These are phyloP conservation scores for Harpalus rubripes DNA, from an alignment of 2,888 invertebrate species.

Conservation along the genomic window DNA sequence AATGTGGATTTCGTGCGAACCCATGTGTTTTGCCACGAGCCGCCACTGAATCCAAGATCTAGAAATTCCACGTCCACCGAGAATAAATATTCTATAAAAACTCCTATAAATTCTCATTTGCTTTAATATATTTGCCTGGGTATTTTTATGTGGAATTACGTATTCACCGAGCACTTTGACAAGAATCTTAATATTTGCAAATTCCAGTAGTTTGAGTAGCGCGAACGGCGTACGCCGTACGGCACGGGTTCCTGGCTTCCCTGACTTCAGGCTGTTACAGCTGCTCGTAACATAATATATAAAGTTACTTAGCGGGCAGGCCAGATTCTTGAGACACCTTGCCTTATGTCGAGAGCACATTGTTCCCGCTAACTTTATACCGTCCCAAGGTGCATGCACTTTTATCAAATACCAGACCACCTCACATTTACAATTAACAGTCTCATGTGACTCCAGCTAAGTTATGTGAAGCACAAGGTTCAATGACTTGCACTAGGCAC, in stretches of 20 bases:
- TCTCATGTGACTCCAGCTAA: too few relatives aligned
- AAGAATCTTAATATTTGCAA: slow-evolving; percentile 40
- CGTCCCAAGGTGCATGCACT: slow-evolving; percentile 15
- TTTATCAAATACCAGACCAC: neutral
- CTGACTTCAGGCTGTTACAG: slow-evolving; percentile 4
- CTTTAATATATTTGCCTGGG: neutral
- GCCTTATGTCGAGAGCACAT: neutral
- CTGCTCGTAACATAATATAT: slow-evolving; percentile 48
- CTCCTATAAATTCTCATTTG: slow-evolving; percentile 6
- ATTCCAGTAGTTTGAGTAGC: slow-evolving; percentile 19
- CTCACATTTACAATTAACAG: too few relatives aligned
- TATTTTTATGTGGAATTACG: neutral
- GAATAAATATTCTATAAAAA: slow-evolving; percentile 4
- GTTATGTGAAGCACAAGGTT: too few relatives aligned
- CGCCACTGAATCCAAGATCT: too few relatives aligned
- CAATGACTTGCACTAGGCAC: too few relatives aligned
- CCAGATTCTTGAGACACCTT: slow-evolving; percentile 44
- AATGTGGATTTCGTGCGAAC: too few relatives aligned
- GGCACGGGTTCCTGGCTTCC: neutral
- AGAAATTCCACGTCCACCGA: neutral
- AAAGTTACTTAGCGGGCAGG: slow-evolving; percentile 53
- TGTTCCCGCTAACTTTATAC: neutral
- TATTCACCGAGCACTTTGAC: slow-evolving; percentile 9
- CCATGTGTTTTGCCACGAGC: too few relatives aligned
- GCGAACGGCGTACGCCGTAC: neutral